phyloP scores from a whole-genome alignment of 2,797 vertebrate genomes.

The Pseudopleuronectes americanus region DNA sequence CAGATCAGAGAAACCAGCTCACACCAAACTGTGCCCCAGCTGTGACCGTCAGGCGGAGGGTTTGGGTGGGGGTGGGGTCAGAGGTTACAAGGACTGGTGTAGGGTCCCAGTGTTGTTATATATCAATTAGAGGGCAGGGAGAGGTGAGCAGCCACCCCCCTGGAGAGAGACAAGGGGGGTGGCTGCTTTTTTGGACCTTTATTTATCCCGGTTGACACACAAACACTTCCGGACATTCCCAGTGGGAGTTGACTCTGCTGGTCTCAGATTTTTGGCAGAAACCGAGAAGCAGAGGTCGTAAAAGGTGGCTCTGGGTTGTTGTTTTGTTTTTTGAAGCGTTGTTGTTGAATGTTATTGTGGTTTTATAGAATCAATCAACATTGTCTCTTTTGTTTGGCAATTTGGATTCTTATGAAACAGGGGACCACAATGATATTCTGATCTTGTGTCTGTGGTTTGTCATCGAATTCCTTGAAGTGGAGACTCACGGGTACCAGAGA shows the following conservation, averaged over 20 bases:
- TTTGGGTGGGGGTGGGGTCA: slow-evolving; percentile 36
- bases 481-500: background rate
- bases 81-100: slow-evolving; percentile 66
- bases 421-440: background rate
- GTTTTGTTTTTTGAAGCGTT: background rate
- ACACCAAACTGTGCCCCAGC: slow-evolving; percentile 68
- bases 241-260: slow-evolving; percentile 9
- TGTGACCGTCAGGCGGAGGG: slow-evolving; percentile 74
- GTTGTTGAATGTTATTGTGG: background rate
- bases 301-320: background rate
- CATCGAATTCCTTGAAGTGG: background rate
- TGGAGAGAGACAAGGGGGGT: slow-evolving; percentile 47
- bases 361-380: background rate
- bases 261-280: background rate
- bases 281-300: background rate
- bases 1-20: slow-evolving; percentile 75
- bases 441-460: background rate
- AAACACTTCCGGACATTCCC: slow-evolving; percentile 30
- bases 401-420: background rate
- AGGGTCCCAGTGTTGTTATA: slow-evolving; percentile 83
- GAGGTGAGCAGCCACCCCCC: slow-evolving; percentile 40
- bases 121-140: slow-evolving; percentile 85
- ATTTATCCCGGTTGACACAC: slow-evolving; percentile 55
- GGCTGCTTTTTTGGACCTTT: slow-evolving; percentile 52
- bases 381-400: background rate